These are phyloP conservation scores for Polydesmus complanatus DNA, from an alignment of 2,888 invertebrate genomes.

Conservation along the genomic window DNA sequence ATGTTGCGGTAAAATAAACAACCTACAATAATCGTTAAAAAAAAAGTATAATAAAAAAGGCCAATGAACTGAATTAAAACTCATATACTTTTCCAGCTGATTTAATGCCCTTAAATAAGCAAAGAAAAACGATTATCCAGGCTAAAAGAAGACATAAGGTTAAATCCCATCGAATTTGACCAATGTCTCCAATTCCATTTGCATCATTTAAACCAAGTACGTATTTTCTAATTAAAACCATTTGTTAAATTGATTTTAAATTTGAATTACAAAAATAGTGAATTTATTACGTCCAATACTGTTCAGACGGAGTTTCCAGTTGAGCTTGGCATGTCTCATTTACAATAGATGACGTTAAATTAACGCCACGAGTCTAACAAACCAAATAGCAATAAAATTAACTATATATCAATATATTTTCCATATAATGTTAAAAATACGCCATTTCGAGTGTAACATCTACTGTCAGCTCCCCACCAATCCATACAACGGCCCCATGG, in stretches of 20 bases:
- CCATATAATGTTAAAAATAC: too few relatives aligned
- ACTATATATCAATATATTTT: too few relatives aligned
- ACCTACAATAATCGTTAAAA: conserved; percentile 22
- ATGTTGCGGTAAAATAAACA: conserved; percentile 27
- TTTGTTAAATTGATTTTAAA: too few relatives aligned
- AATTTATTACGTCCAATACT: conserved; percentile 34
- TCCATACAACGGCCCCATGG: conserved; percentile 50
- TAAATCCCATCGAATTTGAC: conserved; percentile 26
- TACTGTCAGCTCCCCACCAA: conserved; percentile 24
- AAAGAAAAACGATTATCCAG: conserved; percentile 27
- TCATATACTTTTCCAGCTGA: conserved; percentile 27
- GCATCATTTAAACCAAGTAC: conserved; percentile 18
- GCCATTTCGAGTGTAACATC: conserved; percentile 18
- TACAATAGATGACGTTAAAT: too few relatives aligned
- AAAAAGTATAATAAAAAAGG: too few relatives aligned
- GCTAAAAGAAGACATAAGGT: conserved; percentile 25
- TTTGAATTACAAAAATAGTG: too few relatives aligned
- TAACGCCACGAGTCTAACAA: too few relatives aligned
- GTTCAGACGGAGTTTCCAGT: conserved; percentile 29
- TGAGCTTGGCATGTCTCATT: background rate
- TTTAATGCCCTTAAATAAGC: conserved; percentile 28
- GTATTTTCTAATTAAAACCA: conserved; percentile 20
- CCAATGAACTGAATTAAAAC: background rate
- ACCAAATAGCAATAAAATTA: too few relatives aligned
- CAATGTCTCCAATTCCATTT: conserved; percentile 23